These are phyloP conservation scores for Encarsia formosa DNA, from an alignment of 2,888 invertebrate species.

Conservation along the genomic window DNA sequence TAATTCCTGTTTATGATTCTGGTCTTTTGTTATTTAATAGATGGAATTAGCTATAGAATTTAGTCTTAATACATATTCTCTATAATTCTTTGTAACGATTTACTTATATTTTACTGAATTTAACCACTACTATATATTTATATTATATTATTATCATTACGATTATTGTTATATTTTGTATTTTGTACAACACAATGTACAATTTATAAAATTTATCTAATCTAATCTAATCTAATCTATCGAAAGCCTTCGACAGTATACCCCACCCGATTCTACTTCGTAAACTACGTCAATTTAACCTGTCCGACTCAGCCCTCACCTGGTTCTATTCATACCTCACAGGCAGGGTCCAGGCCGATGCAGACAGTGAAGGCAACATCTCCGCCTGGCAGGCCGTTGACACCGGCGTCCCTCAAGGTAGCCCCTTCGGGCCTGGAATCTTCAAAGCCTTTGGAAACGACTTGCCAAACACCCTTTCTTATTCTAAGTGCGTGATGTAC, in stretches of 20 bases:
- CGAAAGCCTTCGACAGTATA: not conserved
- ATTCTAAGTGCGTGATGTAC: not conserved
- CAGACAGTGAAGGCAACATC: not conserved
- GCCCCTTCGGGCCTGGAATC: not conserved
- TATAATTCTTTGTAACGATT: no score
- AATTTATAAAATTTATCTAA: no score
- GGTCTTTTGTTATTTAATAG: no score
- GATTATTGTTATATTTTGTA: no score
- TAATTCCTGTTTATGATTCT: no score
- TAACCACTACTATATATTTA: no score
- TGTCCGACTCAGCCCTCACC: not conserved
- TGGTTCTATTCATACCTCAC: slow-evolving; percentile 7
- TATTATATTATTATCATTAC: no score
- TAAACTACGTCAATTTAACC: not conserved
- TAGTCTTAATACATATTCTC: no score
- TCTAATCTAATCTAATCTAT: no score
- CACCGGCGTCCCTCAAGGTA: not conserved
- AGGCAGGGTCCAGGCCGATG: not conserved
- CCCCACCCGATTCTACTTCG: not conserved
- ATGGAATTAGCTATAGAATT: no score
- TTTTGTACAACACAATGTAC: no score
- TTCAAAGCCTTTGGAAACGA: not conserved
- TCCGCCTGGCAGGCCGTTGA: not conserved
- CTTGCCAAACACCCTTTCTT: not conserved
- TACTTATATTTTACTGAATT: no score